phyloP scores from a whole-genome alignment of 2,888 invertebrate genomes.

The Cyclophora albipunctata region DNA sequence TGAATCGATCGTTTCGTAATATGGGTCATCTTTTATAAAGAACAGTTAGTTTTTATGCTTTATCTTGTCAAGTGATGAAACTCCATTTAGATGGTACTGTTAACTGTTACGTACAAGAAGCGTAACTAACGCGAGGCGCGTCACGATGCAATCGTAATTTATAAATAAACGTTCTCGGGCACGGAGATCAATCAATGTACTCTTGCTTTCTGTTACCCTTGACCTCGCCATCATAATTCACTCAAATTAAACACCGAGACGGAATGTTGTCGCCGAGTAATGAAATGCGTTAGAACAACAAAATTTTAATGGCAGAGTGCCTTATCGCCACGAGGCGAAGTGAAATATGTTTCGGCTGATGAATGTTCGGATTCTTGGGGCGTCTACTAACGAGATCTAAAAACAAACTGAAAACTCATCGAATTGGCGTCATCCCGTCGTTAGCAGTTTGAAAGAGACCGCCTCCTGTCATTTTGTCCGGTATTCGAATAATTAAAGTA shows the following conservation, averaged over 20 bases:
- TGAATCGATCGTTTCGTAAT: constrained; percentile 43
- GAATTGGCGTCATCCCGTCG: constrained; percentile 45
- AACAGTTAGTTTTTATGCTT: constrained; percentile 49
- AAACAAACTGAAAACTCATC: constrained; percentile 52
- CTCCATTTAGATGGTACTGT: constrained; percentile 35
- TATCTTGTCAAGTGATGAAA: constrained; percentile 57
- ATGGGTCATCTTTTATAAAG: constrained; percentile 42
- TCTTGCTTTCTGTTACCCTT: constrained; percentile 31
- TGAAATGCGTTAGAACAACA: constrained; percentile 45
- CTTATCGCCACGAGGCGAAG: constrained; percentile 47
- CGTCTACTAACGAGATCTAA: constrained; percentile 56
- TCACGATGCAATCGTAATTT: constrained; percentile 55
- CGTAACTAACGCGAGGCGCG: constrained; percentile 42
- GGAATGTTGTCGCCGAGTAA: constrained; percentile 52
- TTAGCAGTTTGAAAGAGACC: constrained; percentile 43
- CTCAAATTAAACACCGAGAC: constrained; percentile 19
- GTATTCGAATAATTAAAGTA: constrained; percentile 56
- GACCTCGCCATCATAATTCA: constrained; percentile 33
- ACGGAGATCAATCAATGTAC: constrained; percentile 40
- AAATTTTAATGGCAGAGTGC: constrained; percentile 56
- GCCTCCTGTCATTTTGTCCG: constrained; percentile 46
- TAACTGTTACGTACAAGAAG: constrained; percentile 39
- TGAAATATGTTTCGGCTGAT: constrained; percentile 56
- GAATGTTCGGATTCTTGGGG: constrained; percentile 52
- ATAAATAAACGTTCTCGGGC: constrained; percentile 36